These are phyloP conservation scores for Drosophila lini DNA, from an alignment of 1,140 invertebrate genomes.

Conservation along the genomic window DNA sequence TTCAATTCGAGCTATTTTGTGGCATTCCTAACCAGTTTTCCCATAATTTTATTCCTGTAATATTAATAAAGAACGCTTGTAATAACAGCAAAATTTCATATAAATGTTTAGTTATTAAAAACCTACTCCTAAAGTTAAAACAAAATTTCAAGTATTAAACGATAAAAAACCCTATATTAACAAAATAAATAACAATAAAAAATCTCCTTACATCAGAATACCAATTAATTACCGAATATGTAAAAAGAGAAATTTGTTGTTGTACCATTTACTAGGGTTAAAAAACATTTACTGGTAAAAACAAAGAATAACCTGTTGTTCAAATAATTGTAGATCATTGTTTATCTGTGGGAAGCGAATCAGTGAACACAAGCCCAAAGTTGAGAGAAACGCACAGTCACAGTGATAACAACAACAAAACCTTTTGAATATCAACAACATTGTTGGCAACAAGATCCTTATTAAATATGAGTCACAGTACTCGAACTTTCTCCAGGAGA, in stretches of 20 bases:
- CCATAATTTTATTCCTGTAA: neutral
- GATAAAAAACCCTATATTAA: neutral
- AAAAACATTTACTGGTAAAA: too few species aligned
- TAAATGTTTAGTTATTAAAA: neutral
- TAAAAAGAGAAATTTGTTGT: neutral
- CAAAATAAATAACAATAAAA: neutral
- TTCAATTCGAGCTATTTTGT: neutral
- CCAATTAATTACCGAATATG: too few species aligned
- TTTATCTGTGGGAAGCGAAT: slow-evolving; percentile 15
- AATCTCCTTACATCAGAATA: neutral
- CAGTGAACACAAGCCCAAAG: slow-evolving; percentile 9
- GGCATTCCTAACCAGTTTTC: neutral
- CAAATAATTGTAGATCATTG: slow-evolving; percentile 23
- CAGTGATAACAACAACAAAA: neutral
- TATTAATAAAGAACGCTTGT: neutral
- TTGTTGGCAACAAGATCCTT: slow-evolving; percentile 44
- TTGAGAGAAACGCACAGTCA: neutral
- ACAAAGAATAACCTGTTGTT: slow-evolving; percentile 11
- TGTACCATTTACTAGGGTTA: neutral
- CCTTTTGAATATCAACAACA: slow-evolving; percentile 6
- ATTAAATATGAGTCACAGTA: slow-evolving; percentile 41
- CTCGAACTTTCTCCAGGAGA: slow-evolving; percentile 41
- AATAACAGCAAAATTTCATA: neutral
- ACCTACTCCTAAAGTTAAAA: neutral
- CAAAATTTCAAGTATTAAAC: neutral